Evolutionary conservation across 2,888 invertebrate genomes (phyloP).

Genomic region (Tachystola acroxantha): DNA sequence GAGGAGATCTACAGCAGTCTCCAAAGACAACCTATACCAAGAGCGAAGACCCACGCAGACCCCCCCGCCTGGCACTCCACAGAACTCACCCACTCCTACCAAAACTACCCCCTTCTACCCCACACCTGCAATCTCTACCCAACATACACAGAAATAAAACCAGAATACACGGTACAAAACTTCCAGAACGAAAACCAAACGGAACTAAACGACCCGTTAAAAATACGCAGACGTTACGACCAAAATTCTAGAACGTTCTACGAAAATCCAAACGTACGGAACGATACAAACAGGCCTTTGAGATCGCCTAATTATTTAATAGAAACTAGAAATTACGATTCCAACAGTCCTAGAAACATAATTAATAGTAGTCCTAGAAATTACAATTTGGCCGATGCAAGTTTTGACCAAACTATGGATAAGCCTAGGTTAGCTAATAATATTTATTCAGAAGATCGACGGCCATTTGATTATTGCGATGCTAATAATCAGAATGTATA

Average conservation of each 20-base stretch:
- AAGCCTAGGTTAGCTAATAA: constrained; percentile 37
- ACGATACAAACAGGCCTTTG: constrained; percentile 38
- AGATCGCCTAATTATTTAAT: constrained; percentile 53
- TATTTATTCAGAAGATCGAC: constrained; percentile 48
- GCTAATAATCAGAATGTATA: constrained; percentile 36
- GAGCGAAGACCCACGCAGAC: constrained; percentile 82
- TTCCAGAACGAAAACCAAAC: constrained; percentile 29
- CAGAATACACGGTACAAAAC: constrained; percentile 43
- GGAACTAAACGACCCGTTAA: constrained; percentile 31
- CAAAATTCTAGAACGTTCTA: constrained; percentile 50
- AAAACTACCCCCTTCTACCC: constrained; percentile 61
- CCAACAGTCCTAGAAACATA: constrained; percentile 55
- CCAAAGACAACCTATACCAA: constrained; percentile 82
- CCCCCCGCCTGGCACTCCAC: constrained; percentile 73
- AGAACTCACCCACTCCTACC: constrained; percentile 65
- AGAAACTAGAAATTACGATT: constrained; percentile 48
- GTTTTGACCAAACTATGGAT: constrained; percentile 42
- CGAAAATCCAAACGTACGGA: constrained; percentile 53
- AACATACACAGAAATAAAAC: constrained; percentile 64
- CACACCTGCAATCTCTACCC: constrained; percentile 61
- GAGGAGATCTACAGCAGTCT: constrained; percentile 77
- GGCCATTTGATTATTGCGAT: constrained; percentile 49
- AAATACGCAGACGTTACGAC: constrained; percentile 44
- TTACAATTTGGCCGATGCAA: constrained; percentile 32
- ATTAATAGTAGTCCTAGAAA: constrained; percentile 55